phyloP scores from a whole-genome alignment of 2,797 vertebrate species.

The Urophycis tenuis region DNA sequence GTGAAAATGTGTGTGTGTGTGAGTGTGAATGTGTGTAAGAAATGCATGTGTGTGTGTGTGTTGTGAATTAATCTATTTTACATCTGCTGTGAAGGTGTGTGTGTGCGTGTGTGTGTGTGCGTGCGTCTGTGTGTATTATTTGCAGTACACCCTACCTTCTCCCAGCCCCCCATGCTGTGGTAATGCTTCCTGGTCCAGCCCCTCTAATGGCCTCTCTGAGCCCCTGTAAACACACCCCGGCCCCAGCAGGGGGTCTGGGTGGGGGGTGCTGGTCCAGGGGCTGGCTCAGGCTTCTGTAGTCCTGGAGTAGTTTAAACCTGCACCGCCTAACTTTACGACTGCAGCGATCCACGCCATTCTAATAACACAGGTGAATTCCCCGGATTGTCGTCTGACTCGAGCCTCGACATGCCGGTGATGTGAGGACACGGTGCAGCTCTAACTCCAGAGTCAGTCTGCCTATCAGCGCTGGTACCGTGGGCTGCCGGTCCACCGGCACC shows the following conservation, averaged over 20 bases:
- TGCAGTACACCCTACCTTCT: constrained; percentile 11
- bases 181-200: neutral
- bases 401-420: too few relatives aligned
- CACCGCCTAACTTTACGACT: too few relatives aligned
- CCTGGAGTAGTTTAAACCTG: neutral
- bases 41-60: constrained; percentile 59
- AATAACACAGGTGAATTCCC: too few relatives aligned
- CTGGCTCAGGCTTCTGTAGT: too few relatives aligned
- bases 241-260: neutral
- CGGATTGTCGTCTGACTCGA: too few relatives aligned
- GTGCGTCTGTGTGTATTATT: constrained; percentile 2
- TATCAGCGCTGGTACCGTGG: too few relatives aligned
- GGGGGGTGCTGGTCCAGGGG: too few relatives aligned
- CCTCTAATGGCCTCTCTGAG: neutral
- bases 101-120: constrained; percentile 18
- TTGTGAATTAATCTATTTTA: constrained; percentile 26
- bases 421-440: too few relatives aligned
- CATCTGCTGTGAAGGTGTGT: constrained; percentile 10
- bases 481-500: too few relatives aligned
- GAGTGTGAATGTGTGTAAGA: constrained; percentile 37
- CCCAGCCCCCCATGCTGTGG: neutral
- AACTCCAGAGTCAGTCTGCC: too few relatives aligned
- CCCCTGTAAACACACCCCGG: neutral
- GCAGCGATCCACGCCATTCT: too few relatives aligned
- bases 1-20: constrained; percentile 53